phyloP scores from a whole-genome alignment of 2,797 vertebrate genomes.

The Zenarchopterus dispar region DNA sequence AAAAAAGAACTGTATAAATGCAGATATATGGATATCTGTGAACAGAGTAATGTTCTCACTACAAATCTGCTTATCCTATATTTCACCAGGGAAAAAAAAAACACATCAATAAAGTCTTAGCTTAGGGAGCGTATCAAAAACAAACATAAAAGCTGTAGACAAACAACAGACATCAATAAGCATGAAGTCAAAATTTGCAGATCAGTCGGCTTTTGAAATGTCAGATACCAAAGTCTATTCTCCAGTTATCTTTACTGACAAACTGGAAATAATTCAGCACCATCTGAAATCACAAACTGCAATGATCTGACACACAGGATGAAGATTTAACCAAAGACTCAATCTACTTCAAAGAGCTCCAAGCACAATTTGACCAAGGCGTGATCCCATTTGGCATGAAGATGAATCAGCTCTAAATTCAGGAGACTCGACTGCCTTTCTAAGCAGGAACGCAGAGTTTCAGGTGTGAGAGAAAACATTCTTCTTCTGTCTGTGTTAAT shows the following conservation, averaged over 20 bases:
- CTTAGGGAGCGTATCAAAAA: constrained; percentile 31
- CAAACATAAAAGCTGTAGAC: constrained; percentile 44
- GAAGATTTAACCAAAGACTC: constrained; percentile 57
- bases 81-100: constrained; percentile 27
- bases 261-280: constrained; percentile 44
- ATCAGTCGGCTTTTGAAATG: constrained; percentile 56
- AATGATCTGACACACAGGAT: constrained; percentile 44
- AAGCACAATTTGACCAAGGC: constrained; percentile 62
- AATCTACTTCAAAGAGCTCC: constrained; percentile 60
- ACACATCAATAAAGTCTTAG: constrained; percentile 12
- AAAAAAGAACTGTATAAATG: constrained; percentile 31
- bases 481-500: constrained; percentile 52
- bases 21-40: background rate
- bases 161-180: constrained; percentile 51
- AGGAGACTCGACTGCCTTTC: constrained; percentile 39
- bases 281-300: constrained; percentile 49
- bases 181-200: constrained; percentile 53
- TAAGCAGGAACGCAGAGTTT: constrained; percentile 43
- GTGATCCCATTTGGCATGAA: constrained; percentile 60
- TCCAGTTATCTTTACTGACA: constrained; percentile 56
- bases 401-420: constrained; percentile 64
- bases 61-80: constrained; percentile 5
- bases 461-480: constrained; percentile 58
- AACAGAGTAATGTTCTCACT: constrained; percentile 7
- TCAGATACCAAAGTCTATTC: constrained; percentile 54